Percentiles rank a stretch among this genome's conserved stretches.
phyloP scores from a whole-genome alignment of 2,888 invertebrate species.

The Cremastinae sp. region DNA sequence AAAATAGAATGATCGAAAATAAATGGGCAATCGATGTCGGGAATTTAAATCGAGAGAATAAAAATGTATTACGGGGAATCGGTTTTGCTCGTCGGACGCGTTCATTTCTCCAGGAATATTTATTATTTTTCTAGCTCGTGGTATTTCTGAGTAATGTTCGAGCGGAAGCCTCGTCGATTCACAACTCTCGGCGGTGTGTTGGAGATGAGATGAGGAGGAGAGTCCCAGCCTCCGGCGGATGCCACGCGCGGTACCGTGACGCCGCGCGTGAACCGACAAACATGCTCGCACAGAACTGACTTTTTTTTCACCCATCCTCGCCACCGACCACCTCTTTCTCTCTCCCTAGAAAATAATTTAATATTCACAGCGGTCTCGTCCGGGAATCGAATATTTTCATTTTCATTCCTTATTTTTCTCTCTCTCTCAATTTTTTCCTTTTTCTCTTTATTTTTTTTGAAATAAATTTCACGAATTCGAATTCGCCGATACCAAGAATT shows the following conservation, averaged over 20 bases:
- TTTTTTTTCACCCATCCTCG: conserved; percentile 10
- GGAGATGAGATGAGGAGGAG: conserved; percentile 33
- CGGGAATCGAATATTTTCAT: conserved; percentile 16
- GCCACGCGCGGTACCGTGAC: conserved; percentile 56
- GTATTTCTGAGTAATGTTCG: conserved; percentile 35
- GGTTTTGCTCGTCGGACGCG: neutral
- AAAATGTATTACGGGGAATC: neutral
- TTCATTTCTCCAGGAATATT: conserved; percentile 5
- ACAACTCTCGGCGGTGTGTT: neutral
- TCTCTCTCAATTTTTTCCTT: too few species aligned
- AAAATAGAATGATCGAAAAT: neutral
- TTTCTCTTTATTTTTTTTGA: too few species aligned
- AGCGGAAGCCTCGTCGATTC: conserved; percentile 45
- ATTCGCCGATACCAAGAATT: conserved; percentile 29
- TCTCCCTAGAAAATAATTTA: conserved; percentile 1
- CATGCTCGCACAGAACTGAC: conserved; percentile 29
- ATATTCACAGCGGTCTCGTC: neutral
- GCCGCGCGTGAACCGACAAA: conserved; percentile 45
- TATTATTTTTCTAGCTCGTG: conserved; percentile 10
- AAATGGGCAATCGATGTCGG: neutral
- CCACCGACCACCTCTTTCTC: conserved; percentile 12
- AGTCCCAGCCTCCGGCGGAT: conserved; percentile 58
- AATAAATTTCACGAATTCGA: conserved; percentile 24
- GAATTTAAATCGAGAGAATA: neutral
- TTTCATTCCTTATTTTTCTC: too few species aligned